Base-by-base conservation (phyloP, 2,113 vertebrate genomes). In the Periophthalmodon schlosseri region DNA sequence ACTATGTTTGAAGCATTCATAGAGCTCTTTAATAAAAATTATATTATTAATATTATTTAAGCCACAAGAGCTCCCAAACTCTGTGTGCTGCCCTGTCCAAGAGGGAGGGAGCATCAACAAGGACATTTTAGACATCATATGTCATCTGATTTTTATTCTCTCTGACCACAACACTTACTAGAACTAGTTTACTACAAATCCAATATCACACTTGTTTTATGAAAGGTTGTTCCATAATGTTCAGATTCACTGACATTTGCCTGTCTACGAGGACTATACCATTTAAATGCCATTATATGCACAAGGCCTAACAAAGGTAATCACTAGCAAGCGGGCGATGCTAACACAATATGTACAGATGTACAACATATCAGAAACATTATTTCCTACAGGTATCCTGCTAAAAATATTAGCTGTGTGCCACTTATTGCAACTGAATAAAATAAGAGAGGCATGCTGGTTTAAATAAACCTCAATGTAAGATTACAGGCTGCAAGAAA, bases 401-500 rank as follows among this genome's bases (percentile, higher is more conserved):
- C 39, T 72, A 39, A 52, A 64, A 65, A 61, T 60, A 60, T 34
- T n/a, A 50, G 66, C 61, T 54, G 15, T 36, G 63, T 70, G 76
- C 39, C 13, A 67, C 74, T 70, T 82, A n/a, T 23, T 74, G 20
- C 50, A 64, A 71, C 57, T 54, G 18, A 69, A 50, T 54, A 54
- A 57, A 74, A 47, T 4, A 66, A 82, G 81, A 57, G 72, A 28
- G 8, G 72, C 21, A 75, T 21, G 36, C 23, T 67, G 74, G 79
- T 77, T 70, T 49, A 84, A 77, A 86, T 72, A 77, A 77, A 70
- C 73, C 39, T 79, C 49, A 58, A 78, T 8, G 0, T 70, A 69
- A 70, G 36, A 66, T 78, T 76, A 77, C 80, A 86, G 73, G 71
- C 54, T 70, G 49, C 81, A 85, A 23, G 69, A 9, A n/a, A 68